Base-by-base conservation (phyloP, 2,888 invertebrate species). In the Ischnus inquisitorius region DNA sequence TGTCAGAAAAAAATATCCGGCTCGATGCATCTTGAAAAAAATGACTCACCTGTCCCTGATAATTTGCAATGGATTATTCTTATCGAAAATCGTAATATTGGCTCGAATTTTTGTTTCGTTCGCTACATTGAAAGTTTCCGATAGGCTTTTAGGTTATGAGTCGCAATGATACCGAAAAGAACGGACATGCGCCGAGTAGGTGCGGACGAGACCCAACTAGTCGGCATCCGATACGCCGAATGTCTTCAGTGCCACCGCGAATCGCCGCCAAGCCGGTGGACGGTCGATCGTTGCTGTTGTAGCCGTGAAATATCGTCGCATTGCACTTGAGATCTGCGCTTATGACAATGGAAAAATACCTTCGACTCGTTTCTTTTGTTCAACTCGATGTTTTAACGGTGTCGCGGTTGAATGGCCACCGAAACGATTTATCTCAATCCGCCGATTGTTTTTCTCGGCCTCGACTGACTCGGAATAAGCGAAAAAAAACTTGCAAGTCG, bases 181-280 rank as follows among this genome's bases (percentile, higher is more conserved):
- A n/a, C n/a, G 12, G 28, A 14, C 60, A 28, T 34, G 60, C 28
- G 14, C 14, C 60, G 28, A 12, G 60, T 14, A 14, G 60, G 60
- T 25, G 60, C 60, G 14, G 60, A 25, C 25, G n/a, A 25, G 3
- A 60, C 25, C 60, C 25, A 28, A 60, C 25, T 22, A 3, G 12
- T 60, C 28, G 2, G 14, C 60, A 25, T 60, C 2, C 60, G 60
- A 28, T 60, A 60, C 25, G 25, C 5, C 60, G 60, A 60, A 60
- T 60, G 14, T 60, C 60, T 60, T 60, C 60, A 60, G 60, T 60
- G 25, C 25, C 60, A 14, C 14, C 28, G 25, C n/a, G 28, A 2
- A n/a, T n/a, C 12, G 25, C 60, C 60, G 25, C 5, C 60, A 14
- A 60, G 28, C 4, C 60, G 60, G 28, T 25, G 2, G 6, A 4